Percentiles rank a stretch among this genome's conserved stretches.
phyloP scores from a whole-genome alignment of 2,113 vertebrate genomes.

The Sterrhoptilus dennistouni region DNA sequence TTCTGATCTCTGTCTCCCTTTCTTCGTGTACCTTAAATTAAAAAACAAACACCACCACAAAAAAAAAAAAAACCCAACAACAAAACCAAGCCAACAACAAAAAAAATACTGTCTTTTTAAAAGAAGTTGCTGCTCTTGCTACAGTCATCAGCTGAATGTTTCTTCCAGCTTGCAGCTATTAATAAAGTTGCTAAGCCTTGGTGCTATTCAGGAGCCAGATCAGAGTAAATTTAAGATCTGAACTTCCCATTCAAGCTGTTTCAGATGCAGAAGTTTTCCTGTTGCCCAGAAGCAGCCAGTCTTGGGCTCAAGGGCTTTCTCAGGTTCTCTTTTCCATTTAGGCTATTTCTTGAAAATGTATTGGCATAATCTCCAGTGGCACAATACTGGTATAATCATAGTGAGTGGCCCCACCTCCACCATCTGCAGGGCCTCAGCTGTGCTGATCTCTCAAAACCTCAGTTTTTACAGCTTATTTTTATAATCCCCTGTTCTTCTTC shows the following conservation, averaged over 20 bases:
- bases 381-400: background rate
- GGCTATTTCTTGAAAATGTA: background rate
- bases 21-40: background rate
- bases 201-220: background rate
- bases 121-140: background rate
- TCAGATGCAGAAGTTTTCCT: background rate
- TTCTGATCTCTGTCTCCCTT: background rate
- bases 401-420: rapidly evolving
- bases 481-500: background rate
- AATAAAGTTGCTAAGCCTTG: background rate
- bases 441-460: background rate
- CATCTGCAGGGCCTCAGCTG: background rate
- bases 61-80: background rate
- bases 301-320: background rate
- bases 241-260: background rate
- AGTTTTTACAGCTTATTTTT: background rate
- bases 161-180: background rate
- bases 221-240: background rate
- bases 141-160: background rate
- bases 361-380: background rate
- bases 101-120: background rate
- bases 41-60: background rate
- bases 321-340: background rate
- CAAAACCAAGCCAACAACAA: background rate
- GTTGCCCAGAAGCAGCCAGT: background rate